Evolutionary conservation across 2,888 invertebrate genomes (phyloP).

Genomic region (Archips xylosteana): DNA sequence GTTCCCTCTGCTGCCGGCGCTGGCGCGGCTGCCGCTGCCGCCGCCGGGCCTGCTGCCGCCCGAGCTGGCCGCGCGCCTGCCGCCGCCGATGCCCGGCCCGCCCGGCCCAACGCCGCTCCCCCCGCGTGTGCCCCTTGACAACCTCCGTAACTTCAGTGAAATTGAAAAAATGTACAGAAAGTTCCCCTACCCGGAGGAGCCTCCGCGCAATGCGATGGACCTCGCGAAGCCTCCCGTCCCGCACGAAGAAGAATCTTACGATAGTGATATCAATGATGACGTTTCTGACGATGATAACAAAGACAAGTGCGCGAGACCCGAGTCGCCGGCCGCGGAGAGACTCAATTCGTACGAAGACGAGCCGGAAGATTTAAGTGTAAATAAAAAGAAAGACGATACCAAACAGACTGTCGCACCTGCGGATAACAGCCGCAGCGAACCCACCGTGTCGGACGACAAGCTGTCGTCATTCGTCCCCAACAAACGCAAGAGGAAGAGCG

Average conservation of each 20-base stretch:
- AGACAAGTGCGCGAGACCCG: conserved; percentile 58
- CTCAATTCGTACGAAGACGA: conserved; percentile 81
- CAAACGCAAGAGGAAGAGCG: conserved; percentile 92
- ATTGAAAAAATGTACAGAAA: conserved; percentile 84
- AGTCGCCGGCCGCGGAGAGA: conserved; percentile 65
- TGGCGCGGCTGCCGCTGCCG: conserved; percentile 89
- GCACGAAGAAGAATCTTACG: conserved; percentile 71
- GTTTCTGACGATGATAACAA: conserved; percentile 71
- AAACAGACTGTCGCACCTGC: conserved; percentile 72
- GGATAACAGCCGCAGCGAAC: conserved; percentile 61
- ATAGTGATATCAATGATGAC: conserved; percentile 74
- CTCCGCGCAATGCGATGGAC: conserved; percentile 68
- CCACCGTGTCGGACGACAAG: conserved; percentile 78
- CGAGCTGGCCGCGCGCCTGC: conserved; percentile 80
- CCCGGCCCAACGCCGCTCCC: conserved; percentile 80
- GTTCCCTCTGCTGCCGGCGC: conserved; percentile 89
- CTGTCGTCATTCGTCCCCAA: conserved; percentile 82
- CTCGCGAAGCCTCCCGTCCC: conserved; percentile 63
- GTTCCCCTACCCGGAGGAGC: conserved; percentile 69
- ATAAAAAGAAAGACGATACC: conserved; percentile 87
- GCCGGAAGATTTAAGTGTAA: conserved; percentile 89
- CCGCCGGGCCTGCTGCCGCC: conserved; percentile 88
- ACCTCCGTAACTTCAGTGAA: conserved; percentile 82
- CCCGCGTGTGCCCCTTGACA: conserved; percentile 79
- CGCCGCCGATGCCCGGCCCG: conserved; percentile 63